phyloP scores from a whole-genome alignment of 2,797 vertebrate genomes.

The Poecilia wingei region DNA sequence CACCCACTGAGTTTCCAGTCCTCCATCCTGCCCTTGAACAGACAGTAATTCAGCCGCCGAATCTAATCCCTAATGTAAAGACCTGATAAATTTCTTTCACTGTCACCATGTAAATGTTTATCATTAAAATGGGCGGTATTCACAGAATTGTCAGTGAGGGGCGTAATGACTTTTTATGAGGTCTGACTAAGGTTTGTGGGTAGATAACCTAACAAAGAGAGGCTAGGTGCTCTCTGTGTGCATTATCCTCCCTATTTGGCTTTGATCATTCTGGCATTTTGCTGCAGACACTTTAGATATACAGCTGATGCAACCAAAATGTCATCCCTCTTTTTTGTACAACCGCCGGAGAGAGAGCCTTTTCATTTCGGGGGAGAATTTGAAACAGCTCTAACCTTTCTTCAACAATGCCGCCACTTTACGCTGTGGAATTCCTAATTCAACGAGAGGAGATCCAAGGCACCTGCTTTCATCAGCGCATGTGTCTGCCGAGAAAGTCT shows the following conservation, averaged over 20 bases:
- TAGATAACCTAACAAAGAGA: slow-evolving; percentile 67
- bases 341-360: slow-evolving; percentile 70
- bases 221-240: slow-evolving; percentile 53
- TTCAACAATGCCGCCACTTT: slow-evolving; percentile 77
- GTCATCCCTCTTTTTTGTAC: slow-evolving; percentile 67
- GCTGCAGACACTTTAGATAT: slow-evolving; percentile 74
- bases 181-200: slow-evolving; percentile 65
- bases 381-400: slow-evolving; percentile 79
- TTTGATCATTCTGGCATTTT: slow-evolving; percentile 78
- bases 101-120: slow-evolving; percentile 71
- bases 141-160: slow-evolving; percentile 59
- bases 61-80: slow-evolving; percentile 71
- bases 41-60: slow-evolving; percentile 63
- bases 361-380: slow-evolving; percentile 70
- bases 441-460: slow-evolving; percentile 55
- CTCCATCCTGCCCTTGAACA: slow-evolving; percentile 68
- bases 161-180: slow-evolving; percentile 71
- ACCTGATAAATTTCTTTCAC: slow-evolving; percentile 66
- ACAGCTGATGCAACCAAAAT: slow-evolving; percentile 79
- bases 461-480: slow-evolving; percentile 57
- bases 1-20: slow-evolving; percentile 72
- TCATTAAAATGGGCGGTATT: slow-evolving; percentile 64
- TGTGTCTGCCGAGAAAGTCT: slow-evolving; percentile 57
- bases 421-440: slow-evolving; percentile 74
- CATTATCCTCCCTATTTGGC: slow-evolving; percentile 69